A percentile compares a stretch with the other conserved stretches of the same genome.
These are phyloP conservation scores for Orcinus orca DNA, from an alignment of 2,113 vertebrate genomes.

Conservation along the genomic window DNA sequence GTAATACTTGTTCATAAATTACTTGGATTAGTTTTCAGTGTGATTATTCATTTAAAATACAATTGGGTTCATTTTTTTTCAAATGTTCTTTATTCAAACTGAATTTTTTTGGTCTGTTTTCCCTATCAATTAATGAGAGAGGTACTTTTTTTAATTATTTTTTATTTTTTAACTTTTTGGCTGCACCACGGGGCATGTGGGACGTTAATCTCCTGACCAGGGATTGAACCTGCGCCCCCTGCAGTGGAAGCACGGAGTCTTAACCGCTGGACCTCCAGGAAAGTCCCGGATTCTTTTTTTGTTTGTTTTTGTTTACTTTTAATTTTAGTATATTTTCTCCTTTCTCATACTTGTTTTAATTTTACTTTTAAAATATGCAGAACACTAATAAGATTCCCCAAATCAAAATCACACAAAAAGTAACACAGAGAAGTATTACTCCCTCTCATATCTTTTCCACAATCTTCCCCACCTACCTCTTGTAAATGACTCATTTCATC, in stretches of 20 bases:
- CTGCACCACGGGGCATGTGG: no score
- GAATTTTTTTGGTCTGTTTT: no score
- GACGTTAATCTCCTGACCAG: no score
- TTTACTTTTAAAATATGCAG: background rate
- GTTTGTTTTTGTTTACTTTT: background rate
- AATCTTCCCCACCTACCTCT: background rate
- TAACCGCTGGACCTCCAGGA: no score
- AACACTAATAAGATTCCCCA: background rate
- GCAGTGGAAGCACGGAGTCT: no score
- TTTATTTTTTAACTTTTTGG: no score
- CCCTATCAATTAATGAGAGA: no score
- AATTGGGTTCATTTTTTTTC: background rate
- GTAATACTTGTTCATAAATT: background rate
- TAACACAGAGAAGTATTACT: background rate
- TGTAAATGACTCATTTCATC: background rate
- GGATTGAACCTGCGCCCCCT: no score
- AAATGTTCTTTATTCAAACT: background rate
- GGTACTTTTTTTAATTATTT: no score
- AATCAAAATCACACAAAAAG: background rate
- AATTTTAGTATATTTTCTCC: background rate
- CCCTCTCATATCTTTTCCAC: background rate
- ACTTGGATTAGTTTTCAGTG: background rate
- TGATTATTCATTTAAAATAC: slow-evolving; percentile 10
- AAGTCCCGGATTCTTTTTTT: no score
- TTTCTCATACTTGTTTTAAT: background rate